Evolutionary conservation across 2,797 vertebrate genomes (phyloP), one percentile per base, ranked within the genome.

Genomic region (Lycodopsis pacificus): DNA sequence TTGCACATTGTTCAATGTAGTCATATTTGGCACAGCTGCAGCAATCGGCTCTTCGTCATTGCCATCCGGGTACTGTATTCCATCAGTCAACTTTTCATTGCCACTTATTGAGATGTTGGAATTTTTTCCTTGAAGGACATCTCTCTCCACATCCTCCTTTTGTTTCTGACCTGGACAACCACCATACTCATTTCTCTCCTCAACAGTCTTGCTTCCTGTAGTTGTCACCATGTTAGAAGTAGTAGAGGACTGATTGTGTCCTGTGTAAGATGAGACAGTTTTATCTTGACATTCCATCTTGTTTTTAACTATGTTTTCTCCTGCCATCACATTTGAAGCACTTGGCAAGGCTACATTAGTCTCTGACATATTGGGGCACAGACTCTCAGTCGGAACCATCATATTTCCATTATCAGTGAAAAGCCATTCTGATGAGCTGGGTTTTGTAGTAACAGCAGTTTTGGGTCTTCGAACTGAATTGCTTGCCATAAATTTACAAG

Each of bases 401-500:
- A 74, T 25, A 79, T 77, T 85, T 76, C 25, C 79, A 64, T 77
- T 49, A n/a, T 80, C 42, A 36, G 56, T 51, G 5, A 82, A 89
- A 71, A 77, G 71, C 80, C 88, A 88, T 81, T 92, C 81, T 38
- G 91, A 72, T 73, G 81, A 72, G 42, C 38, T 81, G 15, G 74
- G 63, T 81, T 90, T 88, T 71, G 57, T 53, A 30, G 65, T 34
- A 73, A 46, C 67, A 51, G 66, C 63, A 25, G 44, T 74, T 87
- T 88, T 78, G 51, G 69, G 68, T 66, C 81, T 81, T 42, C 69
- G 54, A 77, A 82, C 80, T 17, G 72, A 81, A 68, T 79, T 82
- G 83, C 71, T 67, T 77, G 74, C 71, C 77, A 86, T 87, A 44
- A 92, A 91, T 65, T 91, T 90, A 80, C 89, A 92, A 57, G 89